Base-by-base conservation (phyloP, 2,888 invertebrate species). In the Campoplex capitator region DNA sequence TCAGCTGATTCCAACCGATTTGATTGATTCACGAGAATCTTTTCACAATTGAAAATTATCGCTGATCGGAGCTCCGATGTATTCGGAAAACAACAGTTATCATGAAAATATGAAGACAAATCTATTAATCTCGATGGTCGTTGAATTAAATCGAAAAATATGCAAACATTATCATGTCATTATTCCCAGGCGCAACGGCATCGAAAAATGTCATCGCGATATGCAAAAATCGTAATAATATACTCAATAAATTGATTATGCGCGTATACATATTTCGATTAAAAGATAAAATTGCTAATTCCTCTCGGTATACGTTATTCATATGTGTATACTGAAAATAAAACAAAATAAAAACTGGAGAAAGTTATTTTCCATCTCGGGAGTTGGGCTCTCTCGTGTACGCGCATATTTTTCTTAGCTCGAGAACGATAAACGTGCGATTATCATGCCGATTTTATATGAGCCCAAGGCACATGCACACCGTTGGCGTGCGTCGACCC, bases 401-500 rank as follows among this genome's bases (percentile, higher is more conserved):
- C 23, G 42, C 38, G 23, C 70, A 56, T 74, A 77, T 79, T 70
- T 82, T 62, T 86, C 76, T 84, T 74, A 51, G 51, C 71, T 83
- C 68, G 73, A 51, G 48, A 62, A 87, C 82, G 73, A 85, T 74
- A 84, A 82, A 80, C 65, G 82, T 67, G 28, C 68, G 84, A 81
- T 88, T 84, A 74, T 18, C 62, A 51, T 75, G 32, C 73, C 54
- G 83, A 80, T 86, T 71, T 68, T 76, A 28, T 76, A 70, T 16
- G 42, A 56, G 51, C 65, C n/a, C n/a, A 28, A 62, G 32, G n/a
- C 65, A 38, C 67, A 68, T 54, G 56, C 45, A 74, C 48, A 74
- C 48, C 71, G 67, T 70, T 80, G 68, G 79, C 74, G 83, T 83
- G 79, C 83, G 86, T 76, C 83, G 83, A 83, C 70, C 83, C 54